Conservation (phyloP, 2,113 vertebrate species). For the Oophaga pumilio region DNA sequence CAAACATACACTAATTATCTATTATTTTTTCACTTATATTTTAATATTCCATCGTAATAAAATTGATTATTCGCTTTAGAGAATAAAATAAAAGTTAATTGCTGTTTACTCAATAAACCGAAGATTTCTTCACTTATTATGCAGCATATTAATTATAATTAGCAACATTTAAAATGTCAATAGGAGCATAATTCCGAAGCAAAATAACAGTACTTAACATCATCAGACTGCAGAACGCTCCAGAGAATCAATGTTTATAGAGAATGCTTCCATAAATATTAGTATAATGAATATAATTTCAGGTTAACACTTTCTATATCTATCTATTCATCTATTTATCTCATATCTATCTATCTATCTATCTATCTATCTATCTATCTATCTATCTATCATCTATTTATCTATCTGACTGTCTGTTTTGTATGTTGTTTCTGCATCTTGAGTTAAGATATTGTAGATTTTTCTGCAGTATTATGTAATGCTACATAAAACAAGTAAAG, state of each 20-base stretch:
- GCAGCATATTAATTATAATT: slow-evolving; percentile 26
- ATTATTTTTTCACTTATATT: not conserved
- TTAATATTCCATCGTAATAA: not conserved
- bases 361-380: not conserved
- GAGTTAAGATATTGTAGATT: not conserved
- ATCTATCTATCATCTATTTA: not conserved
- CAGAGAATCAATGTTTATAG: not conserved
- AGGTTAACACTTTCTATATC: not conserved
- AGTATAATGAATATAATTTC: not conserved
- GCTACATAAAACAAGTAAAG: not conserved
- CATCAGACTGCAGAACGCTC: slow-evolving; percentile 2
- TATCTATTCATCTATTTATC: slow-evolving; percentile 2
- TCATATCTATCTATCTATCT: not conserved
- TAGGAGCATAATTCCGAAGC: not conserved
- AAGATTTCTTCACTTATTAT: not conserved
- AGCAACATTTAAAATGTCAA: slow-evolving; percentile 21
- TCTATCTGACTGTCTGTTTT: not conserved
- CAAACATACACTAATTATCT: not conserved
- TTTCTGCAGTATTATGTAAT: not conserved
- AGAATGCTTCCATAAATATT: not conserved
- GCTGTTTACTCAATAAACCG: not conserved
- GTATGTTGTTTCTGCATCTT: not conserved
- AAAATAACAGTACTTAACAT: not conserved
- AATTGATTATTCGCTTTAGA: not conserved
- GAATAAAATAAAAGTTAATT: not conserved